Evolutionary conservation across 2,888 invertebrate genomes (phyloP), one percentile per base, ranked within the genome.

Genomic region (Drosophila bunnanda): DNA sequence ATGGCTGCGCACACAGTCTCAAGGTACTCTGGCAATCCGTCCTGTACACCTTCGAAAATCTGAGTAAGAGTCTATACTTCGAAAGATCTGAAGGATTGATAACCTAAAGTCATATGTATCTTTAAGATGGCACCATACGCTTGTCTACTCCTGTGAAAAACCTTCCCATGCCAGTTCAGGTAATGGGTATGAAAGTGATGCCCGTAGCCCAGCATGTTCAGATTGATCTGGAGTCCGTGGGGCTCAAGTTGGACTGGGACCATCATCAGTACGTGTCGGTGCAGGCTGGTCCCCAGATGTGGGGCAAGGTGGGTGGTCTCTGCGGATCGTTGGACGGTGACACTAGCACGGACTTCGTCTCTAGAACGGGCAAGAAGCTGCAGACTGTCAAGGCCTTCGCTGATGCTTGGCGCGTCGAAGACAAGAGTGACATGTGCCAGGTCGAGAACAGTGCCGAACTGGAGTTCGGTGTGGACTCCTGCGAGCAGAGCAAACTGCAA

Each of bases 261-360:
- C 90, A 88, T 56, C 91, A 95, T 94, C 94, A 95, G 88, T 91
- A 95, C 70, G 93, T 97, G 7, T 93, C 95, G 72, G 92, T 97
- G 0, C 95, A 95, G 89, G 95, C 95, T 0, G 93, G 94, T 2
- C 94, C 95, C 28, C 93, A 93, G 3, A 91, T 96, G 38, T 97
- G 96, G 96, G 96, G 96, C 85, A 94, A 95, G 82, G 96, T 97
- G 0, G 95, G 95, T 72, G 98, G 98, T 60, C 93, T 98, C 0
- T 98, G 98, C 89, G 98, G 98, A 0, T 93, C 93, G 0, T 92
- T 96, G 78, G 96, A 98, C 90, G 96, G 96, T 0, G 93, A 95
- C 81, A 92, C 93, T 7, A 92, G 92, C 9, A 96, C 97, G 86
- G 97, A 98, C 90, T 93, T 96, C 75, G 90, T 92, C 36, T 94